phyloP scores from a whole-genome alignment of 2,888 invertebrate species.

The Apodemia hepburni region DNA sequence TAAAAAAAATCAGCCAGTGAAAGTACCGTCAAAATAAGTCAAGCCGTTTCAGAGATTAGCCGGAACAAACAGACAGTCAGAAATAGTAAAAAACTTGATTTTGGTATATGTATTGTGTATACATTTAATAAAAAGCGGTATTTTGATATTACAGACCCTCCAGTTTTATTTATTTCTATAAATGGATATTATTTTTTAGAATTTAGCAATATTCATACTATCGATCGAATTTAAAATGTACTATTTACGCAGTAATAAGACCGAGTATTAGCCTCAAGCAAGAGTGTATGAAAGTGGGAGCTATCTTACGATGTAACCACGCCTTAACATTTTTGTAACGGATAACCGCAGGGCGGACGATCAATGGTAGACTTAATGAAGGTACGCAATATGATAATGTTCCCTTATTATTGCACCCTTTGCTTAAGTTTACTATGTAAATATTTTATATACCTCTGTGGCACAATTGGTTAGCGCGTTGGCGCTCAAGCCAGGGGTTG shows the following conservation, averaged over 20 bases:
- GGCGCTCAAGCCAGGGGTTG: too few relatives aligned
- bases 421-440: not conserved
- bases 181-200: not conserved
- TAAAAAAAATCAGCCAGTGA: too few relatives aligned
- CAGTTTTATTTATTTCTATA: too few relatives aligned
- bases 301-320: constrained; percentile 55
- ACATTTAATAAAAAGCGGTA: too few relatives aligned
- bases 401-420: not conserved
- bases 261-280: constrained; percentile 63
- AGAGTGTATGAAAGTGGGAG: constrained; percentile 45
- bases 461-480: too few relatives aligned
- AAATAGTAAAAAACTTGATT: too few relatives aligned
- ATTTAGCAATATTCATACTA: not conserved
- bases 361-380: constrained; percentile 23
- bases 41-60: too few relatives aligned
- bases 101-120: too few relatives aligned
- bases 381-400: not conserved
- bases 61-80: too few relatives aligned
- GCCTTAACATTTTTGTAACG: constrained; percentile 51
- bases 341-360: not conserved
- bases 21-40: too few relatives aligned
- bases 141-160: too few relatives aligned
- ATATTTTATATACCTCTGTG: too few relatives aligned
- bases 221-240: not conserved
- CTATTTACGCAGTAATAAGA: constrained; percentile 30